Conservation (phyloP, 1,140 invertebrate species). For the Musca domestica region DNA sequence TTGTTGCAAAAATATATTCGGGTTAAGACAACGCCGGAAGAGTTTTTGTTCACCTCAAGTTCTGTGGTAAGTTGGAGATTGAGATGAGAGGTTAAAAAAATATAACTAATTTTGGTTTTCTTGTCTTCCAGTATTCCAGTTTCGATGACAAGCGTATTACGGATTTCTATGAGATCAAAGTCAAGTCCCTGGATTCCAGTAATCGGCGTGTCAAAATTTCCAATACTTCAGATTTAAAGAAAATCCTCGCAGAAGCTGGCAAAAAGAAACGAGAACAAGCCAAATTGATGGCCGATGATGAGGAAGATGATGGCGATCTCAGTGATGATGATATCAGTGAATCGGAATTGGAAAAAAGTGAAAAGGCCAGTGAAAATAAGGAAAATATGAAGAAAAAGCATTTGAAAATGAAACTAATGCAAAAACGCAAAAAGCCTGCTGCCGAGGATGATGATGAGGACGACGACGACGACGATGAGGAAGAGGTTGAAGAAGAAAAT, state of each 20-base stretch:
- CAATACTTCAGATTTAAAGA: conserved; percentile 35
- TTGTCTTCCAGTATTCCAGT: conserved; percentile 41
- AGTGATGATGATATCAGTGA: conserved; percentile 9
- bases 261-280: conserved; percentile 21
- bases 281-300: conserved; percentile 26
- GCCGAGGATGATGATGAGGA: neutral
- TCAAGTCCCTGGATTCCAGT: conserved; percentile 45
- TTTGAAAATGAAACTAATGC: neutral
- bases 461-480: neutral
- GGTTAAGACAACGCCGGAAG: conserved; percentile 40
- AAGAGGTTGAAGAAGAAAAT: conserved; percentile 25
- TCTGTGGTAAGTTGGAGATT: conserved; percentile 45
- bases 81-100: neutral
- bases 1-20: conserved; percentile 49
- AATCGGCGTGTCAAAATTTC: conserved; percentile 43
- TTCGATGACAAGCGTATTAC: conserved; percentile 46
- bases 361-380: conserved; percentile 18
- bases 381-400: conserved; percentile 26
- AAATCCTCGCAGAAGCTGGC: conserved; percentile 31
- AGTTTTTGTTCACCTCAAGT: conserved; percentile 48
- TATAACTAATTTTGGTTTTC: neutral
- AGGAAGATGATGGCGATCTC: conserved; percentile 26
- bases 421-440: neutral
- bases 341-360: conserved; percentile 9
- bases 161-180: conserved; percentile 44